Evolutionary conservation across 2,113 vertebrate species (phyloP), one percentile per base, ranked within the genome.

Genomic region (Petrocephalus microphthalmus): DNA sequence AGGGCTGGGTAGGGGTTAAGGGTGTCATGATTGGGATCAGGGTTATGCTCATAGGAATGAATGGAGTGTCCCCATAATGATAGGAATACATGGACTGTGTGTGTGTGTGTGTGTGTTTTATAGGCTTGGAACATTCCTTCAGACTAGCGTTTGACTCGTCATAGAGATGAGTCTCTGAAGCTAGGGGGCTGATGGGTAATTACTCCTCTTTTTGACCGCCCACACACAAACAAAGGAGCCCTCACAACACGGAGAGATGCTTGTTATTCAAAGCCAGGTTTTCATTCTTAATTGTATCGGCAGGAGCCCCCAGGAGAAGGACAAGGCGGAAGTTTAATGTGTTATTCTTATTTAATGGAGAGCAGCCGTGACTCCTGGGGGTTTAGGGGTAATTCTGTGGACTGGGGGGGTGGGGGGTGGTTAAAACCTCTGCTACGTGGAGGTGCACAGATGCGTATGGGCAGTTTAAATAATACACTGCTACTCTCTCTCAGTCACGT

Each of bases 271-370:
- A 42, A 78, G 71, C 29, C 71, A 78, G 71, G 71, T 78, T 78
- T 78, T 42, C 71, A 78, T 78, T 78, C 71, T 78, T 78, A 78
- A 78, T 78, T 78, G 71, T 19, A 78, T 78, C 33, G 71, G 71
- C 33, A 78, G 71, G 15, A 78, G 29, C 33, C 71, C 71, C 71
- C 71, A 78, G 71, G 71, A 19, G 71, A 78, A 78, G 29, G 33
- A 42, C 13, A 1, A 42, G 5, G 29, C 5, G 4, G 71, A 78
- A 78, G 71, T 78, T 74, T 74, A 74, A 74, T 29, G 25, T 74
- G 67, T 74, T 78, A 78, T 78, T 78, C 17, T 78, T 78, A 78
- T 78, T 78, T 78, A 78, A 78, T 42, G 17, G 29, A 78, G 71
- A 42, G 29, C 33, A 42, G 33, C 33, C 33, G 11, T 78, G 33